These are phyloP conservation scores for Spialia ferax DNA, from an alignment of 2,888 invertebrate genomes.

Conservation along the genomic window DNA sequence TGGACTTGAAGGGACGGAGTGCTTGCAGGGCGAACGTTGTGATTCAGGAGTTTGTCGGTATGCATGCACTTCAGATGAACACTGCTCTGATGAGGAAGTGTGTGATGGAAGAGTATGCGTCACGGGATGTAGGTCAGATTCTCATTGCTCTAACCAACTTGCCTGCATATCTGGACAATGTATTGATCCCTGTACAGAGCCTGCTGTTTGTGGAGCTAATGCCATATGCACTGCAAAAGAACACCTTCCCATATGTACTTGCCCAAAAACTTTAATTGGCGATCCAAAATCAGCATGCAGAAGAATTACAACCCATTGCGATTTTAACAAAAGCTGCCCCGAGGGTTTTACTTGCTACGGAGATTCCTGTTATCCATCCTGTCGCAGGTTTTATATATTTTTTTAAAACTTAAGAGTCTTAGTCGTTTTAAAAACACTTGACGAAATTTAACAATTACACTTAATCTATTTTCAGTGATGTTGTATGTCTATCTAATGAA, in stretches of 20 bases:
- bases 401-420: no score
- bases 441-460: no score
- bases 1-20: constrained; percentile 89
- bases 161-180: constrained; percentile 94
- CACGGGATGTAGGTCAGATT: constrained; percentile 93
- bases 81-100: constrained; percentile 95
- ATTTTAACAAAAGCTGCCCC: constrained; percentile 89
- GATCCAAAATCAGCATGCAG: constrained; percentile 92
- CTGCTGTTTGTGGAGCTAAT: constrained; percentile 94
- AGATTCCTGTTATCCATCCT: constrained; percentile 91
- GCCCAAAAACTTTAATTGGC: constrained; percentile 90
- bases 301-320: constrained; percentile 89
- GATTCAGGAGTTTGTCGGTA: constrained; percentile 92
- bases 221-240: constrained; percentile 90
- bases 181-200: constrained; percentile 90
- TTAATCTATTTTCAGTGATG: constrained; percentile 87
- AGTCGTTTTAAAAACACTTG: no score
- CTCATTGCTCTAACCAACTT: constrained; percentile 90
- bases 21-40: constrained; percentile 94
- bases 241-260: constrained; percentile 91
- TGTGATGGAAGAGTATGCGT: constrained; percentile 93
- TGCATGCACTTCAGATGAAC: constrained; percentile 93
- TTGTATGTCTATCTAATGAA: constrained; percentile 94
- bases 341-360: constrained; percentile 92
- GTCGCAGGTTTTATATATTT: constrained; percentile 87